These are phyloP conservation scores for Hemistola chrysoprasaria DNA, from an alignment of 2,888 invertebrate genomes.

Conservation along the genomic window DNA sequence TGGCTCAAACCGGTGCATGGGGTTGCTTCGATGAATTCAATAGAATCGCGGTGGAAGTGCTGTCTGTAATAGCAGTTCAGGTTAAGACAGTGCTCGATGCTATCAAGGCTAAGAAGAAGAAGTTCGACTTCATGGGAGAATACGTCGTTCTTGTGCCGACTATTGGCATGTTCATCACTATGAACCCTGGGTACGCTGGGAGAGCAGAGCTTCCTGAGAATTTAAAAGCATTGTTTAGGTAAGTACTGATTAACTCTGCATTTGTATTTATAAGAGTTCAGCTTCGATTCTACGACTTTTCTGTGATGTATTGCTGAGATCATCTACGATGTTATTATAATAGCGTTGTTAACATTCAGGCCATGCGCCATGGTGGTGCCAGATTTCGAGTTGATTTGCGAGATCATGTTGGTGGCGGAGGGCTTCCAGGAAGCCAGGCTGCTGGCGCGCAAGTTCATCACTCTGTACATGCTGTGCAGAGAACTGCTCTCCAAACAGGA, in stretches of 20 bases:
- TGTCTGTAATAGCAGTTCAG: constrained; percentile 97
- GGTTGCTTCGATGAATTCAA: constrained; percentile 99
- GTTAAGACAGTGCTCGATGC: constrained; percentile 94
- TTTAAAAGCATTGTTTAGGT: constrained; percentile 85
- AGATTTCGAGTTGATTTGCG: constrained; percentile 97
- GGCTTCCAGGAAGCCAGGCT: constrained; percentile 96
- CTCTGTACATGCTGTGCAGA: constrained; percentile 93
- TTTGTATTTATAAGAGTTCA: no score
- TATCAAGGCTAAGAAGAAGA: constrained; percentile 89
- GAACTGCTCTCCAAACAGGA: constrained; percentile 97
- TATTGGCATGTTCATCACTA: constrained; percentile 96
- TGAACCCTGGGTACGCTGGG: constrained; percentile 98
- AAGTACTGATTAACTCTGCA: constrained; percentile 2
- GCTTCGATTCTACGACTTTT: no score
- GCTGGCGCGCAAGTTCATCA: constrained; percentile 96
- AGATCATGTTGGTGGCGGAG: constrained; percentile 98
- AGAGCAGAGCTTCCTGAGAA: constrained; percentile 95
- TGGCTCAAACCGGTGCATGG: constrained; percentile 97
- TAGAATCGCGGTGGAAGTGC: constrained; percentile 95
- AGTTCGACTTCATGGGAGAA: constrained; percentile 93
- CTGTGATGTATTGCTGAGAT: no score
- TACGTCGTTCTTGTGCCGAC: constrained; percentile 88
- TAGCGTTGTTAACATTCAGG: constrained; percentile 62
- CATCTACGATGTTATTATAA: no score
- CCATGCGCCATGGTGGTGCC: constrained; percentile 99